Base-by-base conservation (phyloP, 2,797 vertebrate species). In the Mus caroli region DNA sequence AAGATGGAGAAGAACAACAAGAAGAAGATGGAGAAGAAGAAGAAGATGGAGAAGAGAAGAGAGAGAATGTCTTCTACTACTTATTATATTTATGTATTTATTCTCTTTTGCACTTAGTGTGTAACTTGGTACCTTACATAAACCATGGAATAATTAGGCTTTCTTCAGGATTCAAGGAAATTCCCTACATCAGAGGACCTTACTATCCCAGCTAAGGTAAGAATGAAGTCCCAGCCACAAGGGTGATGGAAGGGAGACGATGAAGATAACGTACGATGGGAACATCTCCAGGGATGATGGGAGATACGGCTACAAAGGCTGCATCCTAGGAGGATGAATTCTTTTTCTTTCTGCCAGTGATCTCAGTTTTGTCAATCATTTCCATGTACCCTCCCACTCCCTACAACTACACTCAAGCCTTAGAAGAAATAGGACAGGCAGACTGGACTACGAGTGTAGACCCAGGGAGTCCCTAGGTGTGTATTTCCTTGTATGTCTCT, bases 231-330 rank as follows among this genome's bases (percentile, higher is more conserved):
- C 19, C 10, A 76, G 64, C 17, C 1, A 0, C 31, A 56, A n/a
- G 52, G 31, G 26, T 40, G 58, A 77, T 26, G 20, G n/a, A 2
- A 84, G 69, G 9, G 4, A 2, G 26, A 46, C 24, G 10, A 26
- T 79, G 34, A 34, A 84, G 95, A 28, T 62, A 26, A 73, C 3
- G 0, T 3, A 37, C 11, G 3, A 69, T 4, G 13, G 43, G 28
- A 40, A 40, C 0, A 0, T 82, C 50, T 95, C 60, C 4, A 14
- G 80, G 79, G n/a, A 86, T 58, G 43, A 43, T 1, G 4, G 82
- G 80, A 86, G 26, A 46, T 75, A 46, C 26, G 40, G 91, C 69
- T 92, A 96, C 52, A 88, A 90, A 80, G 28, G 17, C 76, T 93
- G 19, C 80, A 58, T 94, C 84, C 50, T 37, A 52, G n/a, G 43